A percentile compares a stretch with the other conserved stretches of the same genome.
phyloP scores from a whole-genome alignment of 2,888 invertebrate species.

The Taenaris catops region DNA sequence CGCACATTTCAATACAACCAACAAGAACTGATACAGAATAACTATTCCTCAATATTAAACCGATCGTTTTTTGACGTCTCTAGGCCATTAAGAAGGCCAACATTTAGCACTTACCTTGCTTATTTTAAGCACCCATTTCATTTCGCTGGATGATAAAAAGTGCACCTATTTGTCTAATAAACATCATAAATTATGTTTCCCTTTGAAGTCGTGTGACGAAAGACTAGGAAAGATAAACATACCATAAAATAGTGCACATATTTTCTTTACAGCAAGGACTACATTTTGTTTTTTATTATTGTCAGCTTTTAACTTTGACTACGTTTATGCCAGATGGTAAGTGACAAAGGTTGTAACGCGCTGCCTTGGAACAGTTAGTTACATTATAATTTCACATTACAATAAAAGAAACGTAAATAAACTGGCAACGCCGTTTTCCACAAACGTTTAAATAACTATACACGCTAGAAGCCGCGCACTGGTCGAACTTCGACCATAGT shows the following conservation, averaged over 20 bases:
- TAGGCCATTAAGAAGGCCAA: conserved; percentile 52
- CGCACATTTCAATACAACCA: conserved; percentile 12
- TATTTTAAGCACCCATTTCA: conserved; percentile 49
- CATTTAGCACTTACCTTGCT: conserved; percentile 46
- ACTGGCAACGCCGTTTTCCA: no score
- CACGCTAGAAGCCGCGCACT: no score
- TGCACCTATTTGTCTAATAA: conserved; percentile 44
- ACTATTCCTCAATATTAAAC: conserved; percentile 41
- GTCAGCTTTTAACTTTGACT: no score
- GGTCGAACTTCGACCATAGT: no score
- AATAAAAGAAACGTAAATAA: no score
- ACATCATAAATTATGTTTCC: conserved; percentile 15
- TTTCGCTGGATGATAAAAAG: conserved; percentile 40
- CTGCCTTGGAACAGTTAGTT: no score
- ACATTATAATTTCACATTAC: no score
- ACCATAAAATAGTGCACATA: conserved; percentile 5
- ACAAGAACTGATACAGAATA: conserved; percentile 25
- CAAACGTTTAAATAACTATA: no score
- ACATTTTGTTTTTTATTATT: no score
- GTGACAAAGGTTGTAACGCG: no score
- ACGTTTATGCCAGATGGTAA: no score
- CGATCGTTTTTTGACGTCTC: conserved; percentile 48
- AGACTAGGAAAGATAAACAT: conserved; percentile 14
- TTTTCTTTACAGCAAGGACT: neutral
- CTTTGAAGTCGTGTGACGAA: conserved; percentile 21